Evolutionary conservation across 2,888 invertebrate genomes (phyloP).

Genomic region (Sarcophaga subvicina): DNA sequence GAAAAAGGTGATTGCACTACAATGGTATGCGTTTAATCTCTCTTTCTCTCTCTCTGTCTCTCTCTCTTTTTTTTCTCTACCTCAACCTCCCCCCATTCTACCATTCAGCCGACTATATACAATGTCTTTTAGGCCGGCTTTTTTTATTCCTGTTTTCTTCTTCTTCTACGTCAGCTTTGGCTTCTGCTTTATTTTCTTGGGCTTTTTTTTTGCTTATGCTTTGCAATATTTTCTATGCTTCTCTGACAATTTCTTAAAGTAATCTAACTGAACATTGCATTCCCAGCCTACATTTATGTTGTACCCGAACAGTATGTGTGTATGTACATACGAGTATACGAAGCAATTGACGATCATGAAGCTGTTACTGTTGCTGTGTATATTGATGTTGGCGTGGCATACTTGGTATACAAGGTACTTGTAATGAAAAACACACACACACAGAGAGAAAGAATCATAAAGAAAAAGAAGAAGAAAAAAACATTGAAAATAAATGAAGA

Average conservation of each 20-base stretch:
- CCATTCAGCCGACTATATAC: too few relatives aligned
- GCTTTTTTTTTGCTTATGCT: background rate
- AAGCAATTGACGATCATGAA: conserved; percentile 17
- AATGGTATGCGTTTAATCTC: conserved; percentile 61
- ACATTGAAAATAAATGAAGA: background rate
- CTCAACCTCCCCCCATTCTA: too few relatives aligned
- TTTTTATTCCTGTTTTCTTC: background rate
- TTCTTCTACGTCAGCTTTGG: background rate
- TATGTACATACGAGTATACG: background rate
- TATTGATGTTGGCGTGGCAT: conserved; percentile 14
- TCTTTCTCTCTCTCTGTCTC: conserved; percentile 11
- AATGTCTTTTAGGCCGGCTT: background rate
- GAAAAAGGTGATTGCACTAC: conserved; percentile 61
- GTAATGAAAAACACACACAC: background rate
- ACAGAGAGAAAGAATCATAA: conserved; percentile 6
- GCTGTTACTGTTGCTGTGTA: background rate
- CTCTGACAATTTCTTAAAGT: conserved; percentile 45
- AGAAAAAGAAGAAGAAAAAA: background rate
- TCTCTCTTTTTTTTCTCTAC: too few relatives aligned
- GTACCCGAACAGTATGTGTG: background rate
- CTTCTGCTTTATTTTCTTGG: conserved; percentile 7
- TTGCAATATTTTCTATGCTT: conserved; percentile 23
- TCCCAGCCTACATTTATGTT: conserved; percentile 52
- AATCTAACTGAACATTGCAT: conserved; percentile 58
- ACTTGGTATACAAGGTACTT: background rate